These are phyloP conservation scores for Okapia johnstoni DNA, from an alignment of 2,113 vertebrate species.

Conservation along the genomic window DNA sequence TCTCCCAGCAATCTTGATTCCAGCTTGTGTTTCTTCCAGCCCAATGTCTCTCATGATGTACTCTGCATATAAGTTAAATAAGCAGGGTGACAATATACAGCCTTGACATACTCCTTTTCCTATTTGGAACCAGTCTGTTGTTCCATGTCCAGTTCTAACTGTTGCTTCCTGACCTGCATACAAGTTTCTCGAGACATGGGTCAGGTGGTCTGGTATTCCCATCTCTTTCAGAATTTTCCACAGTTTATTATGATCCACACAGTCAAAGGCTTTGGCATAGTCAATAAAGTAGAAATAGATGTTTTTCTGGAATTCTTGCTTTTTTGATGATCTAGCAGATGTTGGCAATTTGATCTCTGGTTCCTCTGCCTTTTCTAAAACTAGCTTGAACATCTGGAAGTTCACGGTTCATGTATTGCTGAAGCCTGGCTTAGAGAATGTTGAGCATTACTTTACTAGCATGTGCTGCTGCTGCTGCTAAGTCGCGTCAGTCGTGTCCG, in stretches of 20 bases:
- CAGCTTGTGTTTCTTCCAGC: not conserved
- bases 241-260: not conserved
- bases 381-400: not conserved
- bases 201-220: not conserved
- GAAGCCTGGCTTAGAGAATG: not conserved
- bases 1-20: not conserved
- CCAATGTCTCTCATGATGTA: not conserved
- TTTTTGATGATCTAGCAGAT: accelerated
- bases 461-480: too few species aligned
- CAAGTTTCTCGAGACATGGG: not conserved
- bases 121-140: not conserved
- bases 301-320: not conserved
- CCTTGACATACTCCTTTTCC: not conserved
- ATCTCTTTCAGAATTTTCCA: not conserved
- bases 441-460: not conserved
- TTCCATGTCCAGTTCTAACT: not conserved
- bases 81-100: not conserved
- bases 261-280: not conserved
- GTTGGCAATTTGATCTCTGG: not conserved
- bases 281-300: not conserved
- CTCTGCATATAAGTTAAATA: not conserved
- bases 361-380: not conserved
- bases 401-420: not conserved
- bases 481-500: too few species aligned
- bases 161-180: not conserved